phyloP scores from a whole-genome alignment of 2,797 vertebrate genomes.

The Falco novaeseelandiae region DNA sequence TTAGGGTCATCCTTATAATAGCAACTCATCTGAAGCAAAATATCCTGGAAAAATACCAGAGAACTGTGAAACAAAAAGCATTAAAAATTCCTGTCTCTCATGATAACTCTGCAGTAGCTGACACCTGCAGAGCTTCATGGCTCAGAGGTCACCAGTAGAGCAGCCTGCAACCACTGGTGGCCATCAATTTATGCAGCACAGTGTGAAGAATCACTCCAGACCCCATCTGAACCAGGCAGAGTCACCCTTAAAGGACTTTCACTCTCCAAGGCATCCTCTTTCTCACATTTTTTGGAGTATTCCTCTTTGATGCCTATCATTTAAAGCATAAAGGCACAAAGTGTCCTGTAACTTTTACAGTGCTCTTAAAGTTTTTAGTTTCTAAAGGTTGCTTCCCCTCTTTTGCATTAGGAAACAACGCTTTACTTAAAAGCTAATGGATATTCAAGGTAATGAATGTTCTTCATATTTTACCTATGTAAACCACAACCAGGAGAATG shows the following conservation, averaged over 20 bases:
- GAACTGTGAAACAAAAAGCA: background rate
- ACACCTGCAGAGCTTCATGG: background rate
- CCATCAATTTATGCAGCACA: background rate
- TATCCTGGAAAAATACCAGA: background rate
- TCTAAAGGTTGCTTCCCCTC: background rate
- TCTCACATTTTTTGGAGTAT: background rate
- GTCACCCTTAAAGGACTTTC: background rate
- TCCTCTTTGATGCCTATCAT: background rate
- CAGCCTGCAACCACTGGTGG: background rate
- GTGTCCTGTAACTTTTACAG: background rate
- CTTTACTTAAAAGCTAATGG: background rate
- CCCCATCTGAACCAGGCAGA: background rate
- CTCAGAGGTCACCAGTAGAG: background rate
- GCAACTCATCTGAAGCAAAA: background rate
- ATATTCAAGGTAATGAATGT: background rate
- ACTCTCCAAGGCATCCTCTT: background rate
- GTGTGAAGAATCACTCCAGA: background rate
- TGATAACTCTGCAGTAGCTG: background rate
- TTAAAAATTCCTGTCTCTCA: background rate
- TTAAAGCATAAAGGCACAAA: background rate
- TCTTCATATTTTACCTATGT: conserved; percentile 38
- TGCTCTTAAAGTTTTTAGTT: background rate
- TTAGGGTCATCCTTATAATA: background rate
- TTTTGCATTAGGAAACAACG: background rate
- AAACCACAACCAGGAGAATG: conserved; percentile 27